Percentiles rank a stretch among this genome's conserved stretches.
phyloP scores from a whole-genome alignment of 2,888 invertebrate species.

The Cephus runcator region DNA sequence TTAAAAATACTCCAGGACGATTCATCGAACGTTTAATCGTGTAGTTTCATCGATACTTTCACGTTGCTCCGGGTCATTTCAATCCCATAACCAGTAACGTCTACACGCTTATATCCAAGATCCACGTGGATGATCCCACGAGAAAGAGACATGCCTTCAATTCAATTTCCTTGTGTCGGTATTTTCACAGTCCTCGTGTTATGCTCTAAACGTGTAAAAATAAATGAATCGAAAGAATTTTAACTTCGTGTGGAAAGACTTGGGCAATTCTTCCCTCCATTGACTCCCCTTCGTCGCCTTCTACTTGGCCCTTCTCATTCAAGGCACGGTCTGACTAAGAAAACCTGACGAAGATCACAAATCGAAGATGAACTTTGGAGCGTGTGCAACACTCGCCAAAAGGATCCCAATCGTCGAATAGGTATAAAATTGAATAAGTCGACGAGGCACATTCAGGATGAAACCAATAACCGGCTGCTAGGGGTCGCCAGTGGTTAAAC shows the following conservation, averaged over 20 bases:
- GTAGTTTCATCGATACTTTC: background rate
- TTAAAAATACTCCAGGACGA: background rate
- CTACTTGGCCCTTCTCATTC: background rate
- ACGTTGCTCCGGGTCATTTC: background rate
- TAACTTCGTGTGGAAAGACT: background rate
- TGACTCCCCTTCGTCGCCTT: background rate
- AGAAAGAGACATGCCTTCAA: background rate
- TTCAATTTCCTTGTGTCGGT: background rate
- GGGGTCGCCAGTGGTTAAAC: constrained; percentile 8
- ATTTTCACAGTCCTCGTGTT: background rate
- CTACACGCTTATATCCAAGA: background rate
- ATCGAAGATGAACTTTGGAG: background rate
- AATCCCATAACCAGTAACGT: background rate
- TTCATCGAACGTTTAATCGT: background rate
- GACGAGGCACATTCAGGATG: constrained; percentile 2
- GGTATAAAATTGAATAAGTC: constrained; percentile 7
- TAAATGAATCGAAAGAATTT: background rate
- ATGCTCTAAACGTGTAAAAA: background rate
- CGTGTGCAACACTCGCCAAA: background rate
- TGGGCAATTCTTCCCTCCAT: background rate
- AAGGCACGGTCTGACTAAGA: background rate
- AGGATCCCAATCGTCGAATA: background rate
- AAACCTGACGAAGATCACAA: background rate
- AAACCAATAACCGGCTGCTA: constrained; percentile 7
- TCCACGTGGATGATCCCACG: background rate